Base-by-base conservation (phyloP, 2,113 vertebrate genomes). In the Himantopus leucocephalus region DNA sequence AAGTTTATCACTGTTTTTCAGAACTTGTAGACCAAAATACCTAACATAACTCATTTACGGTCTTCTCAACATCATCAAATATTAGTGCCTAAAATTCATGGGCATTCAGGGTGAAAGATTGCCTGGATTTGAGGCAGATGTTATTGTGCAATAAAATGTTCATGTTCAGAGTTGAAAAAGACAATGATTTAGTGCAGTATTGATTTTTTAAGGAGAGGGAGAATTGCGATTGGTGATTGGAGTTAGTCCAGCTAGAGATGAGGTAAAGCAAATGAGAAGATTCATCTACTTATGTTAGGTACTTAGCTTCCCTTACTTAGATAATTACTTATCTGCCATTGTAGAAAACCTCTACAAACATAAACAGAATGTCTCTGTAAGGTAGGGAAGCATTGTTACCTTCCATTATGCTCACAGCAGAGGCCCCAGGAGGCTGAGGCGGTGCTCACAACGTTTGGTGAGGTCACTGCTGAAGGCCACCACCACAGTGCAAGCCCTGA, bases 191-290 rank as follows among this genome's bases (percentile, higher is more conserved):
- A 95, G 63, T 50, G 35, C 10, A 56, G 43, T 90, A 97, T 96
- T 93, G 96, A 96, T 96, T 92, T 92, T 85, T 71, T 77, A 90
- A 80, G 50, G 75, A 91, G 30, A 55, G 16, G 14, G 4, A 39
- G 48, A 94, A 88, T 95, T 93, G 72, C 14, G 4, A 55, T 50
- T 92, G 53, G 53, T 79, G 18, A 63, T 71, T 96, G 93, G 93
- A 95, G 43, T 52, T 76, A 71, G 71, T 95, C 95, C 96, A 97
- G 75, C 39, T 30, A 76, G 26, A 92, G 67, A 91, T 91, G 91
- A 96, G 71, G 92, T 66, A 96, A 94, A 75, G 89, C 80, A 90
- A 87, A 89, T 76, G 62, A 88, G 66, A 87, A 94, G 52, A 94
- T 92, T 85, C 67, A 88, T 85, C 80, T 94, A 55, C 55, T 89